Base-by-base conservation (phyloP, 64 coral and sea anemone species). In the Trachythela sp. region DNA sequence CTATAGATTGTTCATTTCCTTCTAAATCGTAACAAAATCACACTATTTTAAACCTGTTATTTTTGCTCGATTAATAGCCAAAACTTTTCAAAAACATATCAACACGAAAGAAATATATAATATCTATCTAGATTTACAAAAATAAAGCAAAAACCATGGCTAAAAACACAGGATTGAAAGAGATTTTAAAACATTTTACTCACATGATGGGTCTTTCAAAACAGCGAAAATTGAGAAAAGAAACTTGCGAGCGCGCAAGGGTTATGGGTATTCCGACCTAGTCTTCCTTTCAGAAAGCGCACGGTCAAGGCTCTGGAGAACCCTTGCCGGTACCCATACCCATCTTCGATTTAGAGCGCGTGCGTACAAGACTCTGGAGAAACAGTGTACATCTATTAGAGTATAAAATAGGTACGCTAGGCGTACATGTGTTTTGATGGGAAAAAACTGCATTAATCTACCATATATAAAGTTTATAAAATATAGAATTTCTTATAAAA, bases 151-250 rank as follows among this genome's bases (percentile, higher is more conserved):
- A 9, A 59, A 59, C 54, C 3, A 22, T 2, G 15, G 24, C 24
- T 59, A 59, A n/a, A 59, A 59, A 59, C 54, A n/a, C 18, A 17
- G 13, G 71, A 38, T 35, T 77, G 20, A 13, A 38, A 77, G 20
- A 77, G 71, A 77, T 77, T 77, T 77, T 34, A 77, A 77, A 14
- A 35, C 36, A 24, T 35, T 77, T 35, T 77, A 77, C 71, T 77
- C 71, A 77, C 71, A 77, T 77, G 71, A 77, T 77, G 71, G 31
- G 6, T 34, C 36, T 13, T 77, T 77, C 71, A 27, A 38, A 77
- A 38, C 36, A 34, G 71, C 29, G 71, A 32, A 17, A 77, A 77
- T 32, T 14, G 26, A 77, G 26, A 38, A 77, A 34, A 77, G 59
- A 31, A 68, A 68, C 11, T 45, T 22, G 3, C 20, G 15, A 68